Base-by-base conservation (phyloP, 2,113 vertebrate genomes). In the Himantopus leucocephalus region DNA sequence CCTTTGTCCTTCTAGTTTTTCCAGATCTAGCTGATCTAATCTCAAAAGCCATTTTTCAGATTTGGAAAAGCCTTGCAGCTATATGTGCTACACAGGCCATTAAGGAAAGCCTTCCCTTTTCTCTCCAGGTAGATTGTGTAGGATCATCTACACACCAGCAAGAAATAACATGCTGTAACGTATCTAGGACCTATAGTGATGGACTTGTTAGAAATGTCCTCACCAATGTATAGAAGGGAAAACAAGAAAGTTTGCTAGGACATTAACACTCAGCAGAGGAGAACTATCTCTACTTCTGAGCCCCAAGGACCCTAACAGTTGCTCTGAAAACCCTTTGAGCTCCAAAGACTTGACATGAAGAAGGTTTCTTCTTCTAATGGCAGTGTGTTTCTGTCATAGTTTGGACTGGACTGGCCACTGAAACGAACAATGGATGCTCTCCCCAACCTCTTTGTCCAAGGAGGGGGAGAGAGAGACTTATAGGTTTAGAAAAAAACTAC, bases 1-100 rank as follows among this genome's bases (percentile, higher is more conserved):
- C 72, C 68, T 95, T 85, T 91, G 72, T 94, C 79, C 56, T 90
- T 77, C 76, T 84, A 37, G 63, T 90, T 90, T 95, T 92, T 90
- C 90, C 80, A 68, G 39, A 66, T 53, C 27, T 80, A 45, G 23
- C 71, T 93, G 82, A 77, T 92, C 50, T 8, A 8, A 86, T 94
- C 75, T 80, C 67, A 74, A 52, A 76, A 85, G 32, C 6, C 9
- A 23, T 85, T 85, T 85, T 74, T 83, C 64, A 74, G 30, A 32
- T 66, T 83, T 59, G 29, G 63, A 50, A 55, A 55, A 85, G 37
- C 34, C 55, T 88, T 30, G 39, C 30, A 84, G 26, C 62, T 62
- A 2, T 59, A 14, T 34, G 10, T 8, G 6, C 47, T 85, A 37
- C 37, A 45, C 11, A 62, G 43, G 10, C 66, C 63, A 37, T 66